Base-by-base conservation (phyloP, 2,888 invertebrate genomes). In the Onchidella celtica region DNA sequence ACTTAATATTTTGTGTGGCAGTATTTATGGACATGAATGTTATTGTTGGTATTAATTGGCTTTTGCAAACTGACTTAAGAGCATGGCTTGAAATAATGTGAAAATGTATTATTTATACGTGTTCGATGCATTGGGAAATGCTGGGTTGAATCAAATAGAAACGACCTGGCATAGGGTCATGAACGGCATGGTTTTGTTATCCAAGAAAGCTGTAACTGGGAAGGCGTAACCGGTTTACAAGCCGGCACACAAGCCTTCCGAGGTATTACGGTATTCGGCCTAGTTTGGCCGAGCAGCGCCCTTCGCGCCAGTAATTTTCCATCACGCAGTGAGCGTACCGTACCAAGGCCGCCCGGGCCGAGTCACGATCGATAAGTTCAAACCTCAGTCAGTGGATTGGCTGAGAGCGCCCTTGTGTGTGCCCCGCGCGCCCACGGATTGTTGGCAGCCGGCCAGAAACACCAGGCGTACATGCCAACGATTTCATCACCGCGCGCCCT, bases 301-400 rank as follows among this genome's bases (percentile, higher is more conserved):
- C 21, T 14, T 21, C 27, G n/a, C 1, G 29, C 34, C 21, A 55
- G 66, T 66, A 66, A 76, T 66, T 76, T 76, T 76, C 76, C 76
- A 66, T 76, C 76, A 76, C 76, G 76, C 32, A n/a, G 3, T n/a
- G 11, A 27, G 47, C 47, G 21, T 34, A 24, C 27, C 29, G 59
- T 11, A 17, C 24, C 61, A 32, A 47, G 17, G 17, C 73, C 17
- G 36, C 32, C 24, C 24, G 36, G n/a, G 29, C 29, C 11, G 14
- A 1, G 6, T 32, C 29, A 36, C 72, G 72, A 73, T 73, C 72
- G 72, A 73, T 73, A 32, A 17, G 27, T 70, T 59, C 73, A 34
- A 59, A 3, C 61, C 61, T 4, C 61, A 6, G n/a, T 61, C 36
- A 29, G 1, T 34, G 3, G 59, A 73, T 57, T 73, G 59, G 73